Conservation (phyloP, 2,797 vertebrate species). For the Eptatretus atami region DNA sequence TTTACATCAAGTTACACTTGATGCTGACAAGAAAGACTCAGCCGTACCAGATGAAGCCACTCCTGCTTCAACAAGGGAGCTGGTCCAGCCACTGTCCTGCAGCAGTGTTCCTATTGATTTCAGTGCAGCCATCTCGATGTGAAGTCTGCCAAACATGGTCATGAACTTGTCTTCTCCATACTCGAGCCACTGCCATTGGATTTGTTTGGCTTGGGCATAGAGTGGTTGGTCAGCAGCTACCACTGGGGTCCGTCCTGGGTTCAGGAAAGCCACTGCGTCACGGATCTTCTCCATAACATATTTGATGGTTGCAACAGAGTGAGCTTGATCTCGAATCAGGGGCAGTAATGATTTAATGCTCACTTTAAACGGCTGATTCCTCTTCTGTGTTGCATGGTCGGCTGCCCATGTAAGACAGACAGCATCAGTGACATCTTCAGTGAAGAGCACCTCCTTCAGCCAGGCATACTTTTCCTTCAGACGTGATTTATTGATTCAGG, state of each 20-base stretch:
- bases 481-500: too few relatives aligned
- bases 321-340: not conserved
- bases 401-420: too few relatives aligned
- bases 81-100: conserved; percentile 8
- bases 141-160: not conserved
- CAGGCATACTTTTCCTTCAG: too few relatives aligned
- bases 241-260: not conserved
- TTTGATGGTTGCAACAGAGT: not conserved
- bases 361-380: too few relatives aligned
- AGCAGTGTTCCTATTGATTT: not conserved
- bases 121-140: conserved; percentile 1
- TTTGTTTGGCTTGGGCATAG: not conserved
- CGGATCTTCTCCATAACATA: not conserved
- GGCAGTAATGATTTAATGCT: not conserved
- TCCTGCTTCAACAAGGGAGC: conserved; percentile 8
- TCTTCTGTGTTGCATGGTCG: too few relatives aligned
- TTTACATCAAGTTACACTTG: conserved; percentile 8
- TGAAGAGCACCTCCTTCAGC: too few relatives aligned
- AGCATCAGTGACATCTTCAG: too few relatives aligned
- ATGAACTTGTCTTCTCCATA: not conserved
- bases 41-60: conserved; percentile 8
- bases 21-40: conserved; percentile 7
- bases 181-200: not conserved
- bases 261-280: not conserved
- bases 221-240: not conserved